Evolutionary conservation across 2,888 invertebrate species (phyloP), one percentile per base, ranked within the genome.

Genomic region (Paralinhomoeus sp.): DNA sequence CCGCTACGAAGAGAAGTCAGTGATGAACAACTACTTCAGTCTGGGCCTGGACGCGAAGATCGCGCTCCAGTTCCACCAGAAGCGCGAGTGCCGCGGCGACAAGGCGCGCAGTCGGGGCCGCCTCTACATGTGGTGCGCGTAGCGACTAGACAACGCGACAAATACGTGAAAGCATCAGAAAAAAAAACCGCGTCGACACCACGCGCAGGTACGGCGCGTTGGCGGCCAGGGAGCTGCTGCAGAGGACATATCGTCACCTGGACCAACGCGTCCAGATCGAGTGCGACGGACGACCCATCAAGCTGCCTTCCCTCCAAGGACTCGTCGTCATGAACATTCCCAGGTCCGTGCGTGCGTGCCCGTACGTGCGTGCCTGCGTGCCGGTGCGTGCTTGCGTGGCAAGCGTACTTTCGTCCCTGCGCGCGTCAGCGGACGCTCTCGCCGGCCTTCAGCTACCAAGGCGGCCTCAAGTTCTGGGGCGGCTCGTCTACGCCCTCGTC

Each of bases 391-490:
- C n/a, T n/a, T n/a, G n/a, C n/a, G n/a, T n/a, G n/a, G n/a, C n/a
- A n/a, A n/a, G n/a, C n/a, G n/a, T n/a, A n/a, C n/a, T n/a, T n/a
- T n/a, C n/a, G n/a, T n/a, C n/a, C n/a, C n/a, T n/a, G n/a, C n/a
- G n/a, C n/a, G n/a, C n/a, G n/a, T n/a, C n/a, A n/a, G n/a, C n/a
- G n/a, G n/a, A n/a, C n/a, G n/a, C n/a, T n/a, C n/a, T n/a, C n/a
- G n/a, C n/a, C n/a, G n/a, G n/a, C n/a, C n/a, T n/a, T n/a, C n/a
- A n/a, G n/a, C 17, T n/a, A n/a, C 13, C 17, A 20, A 79, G 91
- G 91, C 5, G 93, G 93, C 39, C 85, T 87, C 27, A 91, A 91
- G 66, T 93, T 93, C 65, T 93, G 93, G 93, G 91, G 91, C n/a
- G n/a, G n/a, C n/a, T n/a, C n/a, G n/a, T n/a, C n/a, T n/a, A n/a